Percentiles rank a stretch among this genome's conserved stretches.
These are phyloP conservation scores for Palloptera scutellata DNA, from an alignment of 2,888 invertebrate genomes.

Conservation along the genomic window DNA sequence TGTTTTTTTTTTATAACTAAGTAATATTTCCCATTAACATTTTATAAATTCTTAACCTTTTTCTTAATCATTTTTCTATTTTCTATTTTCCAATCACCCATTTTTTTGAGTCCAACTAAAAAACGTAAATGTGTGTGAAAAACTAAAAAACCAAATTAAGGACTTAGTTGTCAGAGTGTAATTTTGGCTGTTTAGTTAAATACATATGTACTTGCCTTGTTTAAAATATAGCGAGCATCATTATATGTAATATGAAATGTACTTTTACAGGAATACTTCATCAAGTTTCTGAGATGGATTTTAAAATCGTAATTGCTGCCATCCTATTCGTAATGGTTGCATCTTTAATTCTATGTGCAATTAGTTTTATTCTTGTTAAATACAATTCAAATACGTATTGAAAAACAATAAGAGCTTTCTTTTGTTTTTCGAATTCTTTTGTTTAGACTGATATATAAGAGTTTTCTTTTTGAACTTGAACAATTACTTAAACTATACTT, in stretches of 20 bases:
- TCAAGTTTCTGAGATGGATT: conserved; percentile 64
- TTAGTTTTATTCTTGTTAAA: conserved; percentile 50
- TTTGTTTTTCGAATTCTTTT: conserved; percentile 7
- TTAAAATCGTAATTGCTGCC: conserved; percentile 62
- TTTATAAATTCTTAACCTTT: no score
- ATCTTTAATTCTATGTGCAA: conserved; percentile 51
- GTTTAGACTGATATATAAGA: conserved; percentile 18
- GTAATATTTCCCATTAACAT: no score
- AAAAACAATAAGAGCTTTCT: conserved; percentile 36
- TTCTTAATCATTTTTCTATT: no score
- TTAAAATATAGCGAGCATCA: not conserved
- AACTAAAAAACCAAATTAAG: no score
- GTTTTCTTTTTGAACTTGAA: not conserved
- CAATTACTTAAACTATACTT: not conserved
- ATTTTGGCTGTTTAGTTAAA: no score
- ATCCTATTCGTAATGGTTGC: conserved; percentile 56
- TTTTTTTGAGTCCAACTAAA: no score
- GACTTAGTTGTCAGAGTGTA: no score
- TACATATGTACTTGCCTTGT: not conserved
- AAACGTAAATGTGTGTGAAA: no score
- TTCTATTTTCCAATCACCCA: no score
- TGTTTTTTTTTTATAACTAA: no score
- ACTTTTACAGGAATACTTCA: conserved; percentile 63
- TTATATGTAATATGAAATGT: conserved; percentile 7
- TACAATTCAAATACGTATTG: conserved; percentile 42